phyloP scores from a whole-genome alignment of 2,113 vertebrate genomes.

The Clinocottus analis region DNA sequence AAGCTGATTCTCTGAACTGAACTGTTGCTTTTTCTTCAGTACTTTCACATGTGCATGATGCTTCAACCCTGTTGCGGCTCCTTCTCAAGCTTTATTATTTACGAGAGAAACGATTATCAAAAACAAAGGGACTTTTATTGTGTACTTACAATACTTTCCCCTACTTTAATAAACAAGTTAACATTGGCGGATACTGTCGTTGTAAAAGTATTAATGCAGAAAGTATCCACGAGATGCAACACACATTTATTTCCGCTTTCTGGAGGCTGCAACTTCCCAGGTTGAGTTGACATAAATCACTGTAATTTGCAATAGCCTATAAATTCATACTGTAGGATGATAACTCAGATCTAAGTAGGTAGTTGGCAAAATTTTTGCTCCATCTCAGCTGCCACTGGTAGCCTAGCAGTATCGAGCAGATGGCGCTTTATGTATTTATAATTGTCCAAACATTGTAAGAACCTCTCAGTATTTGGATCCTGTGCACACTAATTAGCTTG shows the following conservation, averaged over 20 bases:
- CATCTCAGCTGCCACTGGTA: constrained; percentile 71
- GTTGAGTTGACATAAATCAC: constrained; percentile 50
- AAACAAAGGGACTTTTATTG: constrained; percentile 26
- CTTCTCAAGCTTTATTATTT: constrained; percentile 43
- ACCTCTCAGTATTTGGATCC: constrained; percentile 72
- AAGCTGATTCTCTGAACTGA: background rate
- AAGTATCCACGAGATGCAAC: constrained; percentile 1
- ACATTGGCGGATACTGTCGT: background rate
- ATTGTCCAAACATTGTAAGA: constrained; percentile 79
- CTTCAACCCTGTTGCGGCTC: constrained; percentile 11
- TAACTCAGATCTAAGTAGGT: constrained; percentile 71
- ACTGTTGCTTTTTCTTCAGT: background rate
- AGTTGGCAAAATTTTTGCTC: constrained; percentile 69
- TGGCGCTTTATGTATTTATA: constrained; percentile 80
- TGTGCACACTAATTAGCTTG: constrained; percentile 72
- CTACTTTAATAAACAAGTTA: constrained; percentile 29
- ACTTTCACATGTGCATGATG: constrained; percentile 5
- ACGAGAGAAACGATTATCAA: constrained; percentile 38
- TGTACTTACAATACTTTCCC: constrained; percentile 24
- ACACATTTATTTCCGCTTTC: constrained; percentile 17
- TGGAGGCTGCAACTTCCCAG: constrained; percentile 20
- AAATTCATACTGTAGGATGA: constrained; percentile 61
- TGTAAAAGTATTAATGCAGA: constrained; percentile 20
- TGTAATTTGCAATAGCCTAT: constrained; percentile 47
- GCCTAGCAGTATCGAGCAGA: constrained; percentile 73